Percentiles rank a stretch among this genome's conserved stretches.
These are phyloP conservation scores for Drepana arcuata DNA, from an alignment of 1,140 invertebrate genomes.

Conservation along the genomic window DNA sequence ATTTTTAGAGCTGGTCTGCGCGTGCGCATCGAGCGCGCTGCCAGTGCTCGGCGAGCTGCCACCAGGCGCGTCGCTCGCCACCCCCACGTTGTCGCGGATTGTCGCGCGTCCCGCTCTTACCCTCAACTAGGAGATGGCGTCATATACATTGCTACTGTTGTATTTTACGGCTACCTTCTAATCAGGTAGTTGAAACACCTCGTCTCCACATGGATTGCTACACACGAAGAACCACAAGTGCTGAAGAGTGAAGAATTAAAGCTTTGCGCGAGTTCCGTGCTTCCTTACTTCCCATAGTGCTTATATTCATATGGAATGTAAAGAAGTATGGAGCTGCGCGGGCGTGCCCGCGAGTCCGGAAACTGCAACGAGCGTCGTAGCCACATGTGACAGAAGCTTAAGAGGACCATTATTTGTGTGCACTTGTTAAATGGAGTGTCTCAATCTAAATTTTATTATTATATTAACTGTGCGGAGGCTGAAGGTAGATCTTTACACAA, in stretches of 20 bases:
- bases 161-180: constrained; percentile 5
- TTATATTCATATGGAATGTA: constrained; percentile 93
- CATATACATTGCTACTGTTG: constrained; percentile 9
- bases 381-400: constrained; percentile 24
- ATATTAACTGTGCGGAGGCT: no score
- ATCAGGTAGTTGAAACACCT: not conserved
- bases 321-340: constrained; percentile 93
- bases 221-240: constrained; percentile 11
- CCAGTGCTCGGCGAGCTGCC: constrained; percentile 56
- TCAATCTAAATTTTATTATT: no score
- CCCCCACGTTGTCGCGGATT: constrained; percentile 35
- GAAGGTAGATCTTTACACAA: no score
- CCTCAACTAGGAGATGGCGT: constrained; percentile 32
- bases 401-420: no score
- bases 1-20: constrained; percentile 75
- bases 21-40: constrained; percentile 55
- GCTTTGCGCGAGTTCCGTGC: constrained; percentile 86
- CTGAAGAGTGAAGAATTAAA: constrained; percentile 42
- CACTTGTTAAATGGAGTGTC: no score
- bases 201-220: not conserved
- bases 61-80: constrained; percentile 49
- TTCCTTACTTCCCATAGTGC: constrained; percentile 96
- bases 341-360: constrained; percentile 43
- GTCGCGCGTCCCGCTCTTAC: constrained; percentile 11
- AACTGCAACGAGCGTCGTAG: constrained; percentile 18